Evolutionary conservation across 2,888 invertebrate genomes (phyloP).

Genomic region (Fragum sueziense): DNA sequence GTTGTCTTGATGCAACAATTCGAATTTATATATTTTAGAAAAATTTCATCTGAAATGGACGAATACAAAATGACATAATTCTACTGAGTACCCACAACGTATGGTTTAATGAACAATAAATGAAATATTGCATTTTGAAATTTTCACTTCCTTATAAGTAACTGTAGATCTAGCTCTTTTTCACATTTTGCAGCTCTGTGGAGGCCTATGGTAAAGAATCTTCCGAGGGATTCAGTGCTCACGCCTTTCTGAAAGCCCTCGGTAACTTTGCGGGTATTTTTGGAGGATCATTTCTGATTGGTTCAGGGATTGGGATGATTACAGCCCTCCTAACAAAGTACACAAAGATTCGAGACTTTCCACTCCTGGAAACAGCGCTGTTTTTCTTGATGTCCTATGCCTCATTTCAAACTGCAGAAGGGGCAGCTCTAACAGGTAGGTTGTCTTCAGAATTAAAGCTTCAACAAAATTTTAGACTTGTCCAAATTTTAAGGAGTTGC

Average conservation of each 20-base stretch:
- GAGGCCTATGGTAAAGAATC: conserved; percentile 70
- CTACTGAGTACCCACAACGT: no score
- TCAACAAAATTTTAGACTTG: no score
- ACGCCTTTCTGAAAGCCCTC: conserved; percentile 93
- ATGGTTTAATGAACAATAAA: no score
- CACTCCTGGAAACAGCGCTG: conserved; percentile 95
- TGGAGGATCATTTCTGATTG: conserved; percentile 94
- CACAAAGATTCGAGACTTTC: conserved; percentile 96
- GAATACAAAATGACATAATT: no score
- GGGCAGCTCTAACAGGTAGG: conserved; percentile 97
- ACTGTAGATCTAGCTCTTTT: background rate
- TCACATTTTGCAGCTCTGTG: conserved; percentile 75
- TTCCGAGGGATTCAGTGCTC: conserved; percentile 84
- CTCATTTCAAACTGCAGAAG: conserved; percentile 98
- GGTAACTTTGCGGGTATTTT: conserved; percentile 97
- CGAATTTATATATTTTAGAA: no score
- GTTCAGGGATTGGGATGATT: conserved; percentile 95
- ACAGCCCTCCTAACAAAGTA: conserved; percentile 95
- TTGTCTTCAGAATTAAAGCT: no score
- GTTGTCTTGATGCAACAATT: no score
- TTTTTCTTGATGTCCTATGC: conserved; percentile 99
- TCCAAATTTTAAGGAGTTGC: no score
- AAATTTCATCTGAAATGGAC: no score
- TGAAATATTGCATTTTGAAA: no score
- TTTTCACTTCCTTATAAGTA: background rate